Base-by-base conservation (phyloP, 1,140 invertebrate species). In the Artemia franciscana region DNA sequence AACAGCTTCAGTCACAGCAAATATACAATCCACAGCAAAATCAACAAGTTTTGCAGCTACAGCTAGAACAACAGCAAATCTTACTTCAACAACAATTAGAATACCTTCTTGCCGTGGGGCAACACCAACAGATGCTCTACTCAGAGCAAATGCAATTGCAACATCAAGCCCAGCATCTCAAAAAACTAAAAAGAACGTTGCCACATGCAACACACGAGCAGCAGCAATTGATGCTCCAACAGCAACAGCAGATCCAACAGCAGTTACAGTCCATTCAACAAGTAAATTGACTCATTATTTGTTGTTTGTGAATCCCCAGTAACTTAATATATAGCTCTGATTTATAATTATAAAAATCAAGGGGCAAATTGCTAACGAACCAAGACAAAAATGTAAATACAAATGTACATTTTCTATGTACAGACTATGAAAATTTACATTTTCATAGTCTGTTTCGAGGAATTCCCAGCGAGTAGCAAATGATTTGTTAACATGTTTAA, bases 101-200 rank as follows among this genome's bases (percentile, higher is more conserved):
- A 61, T 66, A 18, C 65, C 65, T 21, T 65, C 66, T 24, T 30
- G 62, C 0, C 62, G 65, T n/a, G 65, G 61, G 24, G 21, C 70
- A 62, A 63, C 73, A 73, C 27, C 72, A 74, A 39, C 73, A 75
- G 64, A 72, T 73, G 58, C 71, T 72, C 63, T 57, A 61, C 21
- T 25, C 64, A 5, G 58, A 56, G 57, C 58, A 60, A 18, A 74
- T 74, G 72, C 73, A 74, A 61, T 66, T 74, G n/a, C 73, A 74
- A 61, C 74, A 75, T 60, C 72, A 74, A 65, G 69, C 70, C 59
- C 72, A 74, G 64, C 73, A 75, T 63, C 65, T 74, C 26, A 75
- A 74, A 65, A 76, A 77, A 67, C 72, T 73, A 59, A 69, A 70
- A 60, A 69, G 73, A 60, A 67, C 70, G 12, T 64, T 71, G 28